Percentiles rank a stretch among this genome's conserved stretches.
These are phyloP conservation scores for Phalacrocorax brasilianus DNA, from an alignment of 2,113 vertebrate species.

Conservation along the genomic window DNA sequence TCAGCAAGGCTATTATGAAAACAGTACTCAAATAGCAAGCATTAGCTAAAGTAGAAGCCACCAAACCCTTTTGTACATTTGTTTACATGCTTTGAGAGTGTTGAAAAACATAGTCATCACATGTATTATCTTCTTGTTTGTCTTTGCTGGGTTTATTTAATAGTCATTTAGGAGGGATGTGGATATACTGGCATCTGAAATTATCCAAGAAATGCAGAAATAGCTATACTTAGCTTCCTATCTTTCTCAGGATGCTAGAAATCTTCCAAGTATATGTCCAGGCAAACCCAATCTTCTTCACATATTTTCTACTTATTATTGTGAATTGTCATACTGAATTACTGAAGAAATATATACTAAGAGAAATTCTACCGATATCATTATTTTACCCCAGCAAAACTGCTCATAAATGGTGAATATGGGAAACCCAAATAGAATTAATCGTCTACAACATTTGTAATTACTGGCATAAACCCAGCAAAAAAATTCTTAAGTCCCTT, in stretches of 20 bases:
- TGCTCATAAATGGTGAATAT: neutral
- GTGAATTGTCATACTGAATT: neutral
- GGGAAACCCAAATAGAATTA: neutral
- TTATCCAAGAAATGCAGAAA: neutral
- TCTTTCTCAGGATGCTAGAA: neutral
- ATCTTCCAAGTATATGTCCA: neutral
- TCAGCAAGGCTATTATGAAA: neutral
- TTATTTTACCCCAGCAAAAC: neutral
- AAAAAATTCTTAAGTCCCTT: neutral
- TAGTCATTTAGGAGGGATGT: neutral
- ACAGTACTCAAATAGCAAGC: neutral
- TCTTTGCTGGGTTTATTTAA: neutral
- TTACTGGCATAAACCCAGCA: neutral
- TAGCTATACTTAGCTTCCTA: neutral
- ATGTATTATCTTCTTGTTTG: neutral
- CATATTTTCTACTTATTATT: neutral
- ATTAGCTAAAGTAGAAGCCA: neutral
- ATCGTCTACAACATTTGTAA: neutral
- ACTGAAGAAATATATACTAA: neutral
- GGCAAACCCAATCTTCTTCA: neutral
- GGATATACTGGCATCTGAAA: neutral
- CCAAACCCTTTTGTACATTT: neutral
- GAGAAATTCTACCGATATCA: neutral
- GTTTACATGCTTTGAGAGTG: neutral
- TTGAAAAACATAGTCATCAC: neutral